phyloP scores from a whole-genome alignment of 2,888 invertebrate genomes.

The Scaptomyza tumidula region DNA sequence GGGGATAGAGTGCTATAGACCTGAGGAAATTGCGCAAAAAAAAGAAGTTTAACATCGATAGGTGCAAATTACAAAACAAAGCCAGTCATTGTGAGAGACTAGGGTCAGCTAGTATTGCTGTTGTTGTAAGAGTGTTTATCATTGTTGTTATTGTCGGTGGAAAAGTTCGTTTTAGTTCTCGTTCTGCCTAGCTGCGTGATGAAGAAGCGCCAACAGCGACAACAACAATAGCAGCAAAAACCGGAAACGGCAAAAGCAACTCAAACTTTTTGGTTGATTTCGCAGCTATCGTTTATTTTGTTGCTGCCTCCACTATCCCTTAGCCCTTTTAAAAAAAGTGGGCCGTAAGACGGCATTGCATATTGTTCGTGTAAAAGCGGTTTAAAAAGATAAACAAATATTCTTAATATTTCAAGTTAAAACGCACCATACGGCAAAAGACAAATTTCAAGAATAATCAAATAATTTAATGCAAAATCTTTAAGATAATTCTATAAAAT shows the following conservation, averaged over 20 bases:
- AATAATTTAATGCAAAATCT: no score
- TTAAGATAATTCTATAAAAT: no score
- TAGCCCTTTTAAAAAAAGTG: not conserved
- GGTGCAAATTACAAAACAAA: constrained; percentile 82
- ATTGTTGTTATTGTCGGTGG: constrained; percentile 36
- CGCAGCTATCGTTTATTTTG: constrained; percentile 24
- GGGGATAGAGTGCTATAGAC: constrained; percentile 8
- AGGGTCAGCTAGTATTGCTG: constrained; percentile 31
- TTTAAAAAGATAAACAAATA: no score
- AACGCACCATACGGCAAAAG: no score
- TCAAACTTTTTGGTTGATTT: constrained; percentile 50
- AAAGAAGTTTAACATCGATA: constrained; percentile 70
- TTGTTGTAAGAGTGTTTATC: constrained; percentile 23
- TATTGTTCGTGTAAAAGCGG: no score
- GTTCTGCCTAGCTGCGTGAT: constrained; percentile 15
- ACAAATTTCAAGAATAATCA: no score
- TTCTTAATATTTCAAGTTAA: no score
- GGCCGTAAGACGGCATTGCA: no score
- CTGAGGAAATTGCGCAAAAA: constrained; percentile 53
- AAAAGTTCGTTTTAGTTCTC: constrained; percentile 30
- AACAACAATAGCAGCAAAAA: constrained; percentile 18
- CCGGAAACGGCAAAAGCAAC: constrained; percentile 39
- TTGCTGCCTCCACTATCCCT: not conserved
- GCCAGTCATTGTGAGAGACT: constrained; percentile 40
- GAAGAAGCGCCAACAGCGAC: constrained; percentile 38